Evolutionary conservation across 2,797 vertebrate species (phyloP), one percentile per base, ranked within the genome.

Genomic region (Odontamblyopus lacepedii): DNA sequence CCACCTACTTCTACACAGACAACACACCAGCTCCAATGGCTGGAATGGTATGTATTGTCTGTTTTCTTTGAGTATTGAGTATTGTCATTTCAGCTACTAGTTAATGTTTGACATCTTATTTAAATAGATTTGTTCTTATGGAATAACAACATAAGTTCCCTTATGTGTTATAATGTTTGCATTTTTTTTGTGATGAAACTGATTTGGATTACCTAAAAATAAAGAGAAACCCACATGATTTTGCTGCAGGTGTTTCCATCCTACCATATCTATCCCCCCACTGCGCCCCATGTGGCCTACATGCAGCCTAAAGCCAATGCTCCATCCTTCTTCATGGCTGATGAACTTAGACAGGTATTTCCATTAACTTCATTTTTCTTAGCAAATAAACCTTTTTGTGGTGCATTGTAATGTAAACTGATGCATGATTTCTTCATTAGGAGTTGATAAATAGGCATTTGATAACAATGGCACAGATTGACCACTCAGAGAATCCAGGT

Each of bases 281-380:
- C 97, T 26, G 96, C 97, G 63, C 98, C 98, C 84, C 96, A 99
- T 53, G 97, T 99, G 94, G 96, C 97, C 84, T 99, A 99, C 82
- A 99, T 99, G 98, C 98, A 99, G 83, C 98, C 97, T 7, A 99
- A 99, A 95, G 98, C 98, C 80, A 99, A 99, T 48, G 98, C 98
- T 84, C 98, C 98, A 83, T 99, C 98, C 69, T 99, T 99, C 90
- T 99, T 99, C 86, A 99, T 99, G 98, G 95, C 96, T 38, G 98
- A 99, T 78, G 98, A 99, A 82, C 97, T 99, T 70, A 93, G 98
- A 90, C 98, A 99, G 96, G 98, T 99, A 95, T 71, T 61, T 76
- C 29, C 19, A 30, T 4, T 3, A 2, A 35, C 11, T 0, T 1
- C 29, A 59, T 5, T 53, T 15, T 48, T 13, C 44, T 48, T 48